Conservation (phyloP, 2,888 invertebrate genomes). For the Sabatieria punctata region DNA sequence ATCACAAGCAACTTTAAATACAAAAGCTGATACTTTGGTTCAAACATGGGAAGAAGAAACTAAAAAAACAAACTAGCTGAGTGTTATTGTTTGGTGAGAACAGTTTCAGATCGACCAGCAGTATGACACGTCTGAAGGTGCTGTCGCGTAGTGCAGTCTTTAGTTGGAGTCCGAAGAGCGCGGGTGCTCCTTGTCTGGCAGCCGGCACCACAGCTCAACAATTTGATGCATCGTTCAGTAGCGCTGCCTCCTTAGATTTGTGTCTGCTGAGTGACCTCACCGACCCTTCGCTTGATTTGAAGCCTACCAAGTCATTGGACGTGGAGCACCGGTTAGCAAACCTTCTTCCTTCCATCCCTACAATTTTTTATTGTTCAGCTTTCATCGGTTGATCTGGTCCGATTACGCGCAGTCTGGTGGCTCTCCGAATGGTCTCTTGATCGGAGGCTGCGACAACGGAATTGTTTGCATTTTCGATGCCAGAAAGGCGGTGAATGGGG, state of each 20-base stretch:
- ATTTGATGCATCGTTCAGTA: conserved; percentile 65
- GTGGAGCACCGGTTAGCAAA: not conserved
- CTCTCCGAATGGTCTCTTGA: conserved; percentile 51
- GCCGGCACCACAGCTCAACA: conserved; percentile 91
- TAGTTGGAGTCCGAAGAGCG: not conserved
- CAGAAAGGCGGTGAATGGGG: conserved; percentile 52
- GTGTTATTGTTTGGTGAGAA: too few relatives aligned
- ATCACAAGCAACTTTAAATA: too few relatives aligned
- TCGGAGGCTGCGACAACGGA: conserved; percentile 79
- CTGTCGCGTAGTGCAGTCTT: not conserved
- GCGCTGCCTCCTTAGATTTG: conserved; percentile 5
- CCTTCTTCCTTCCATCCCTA: conserved; percentile 9
- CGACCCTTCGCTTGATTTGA: too few relatives aligned
- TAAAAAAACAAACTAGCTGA: too few relatives aligned
- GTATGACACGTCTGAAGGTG: not conserved
- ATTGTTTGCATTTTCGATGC: conserved; percentile 67
- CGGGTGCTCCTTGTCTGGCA: conserved; percentile 42
- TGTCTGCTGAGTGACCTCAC: not conserved
- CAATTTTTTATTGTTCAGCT: conserved; percentile 40
- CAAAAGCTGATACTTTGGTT: too few relatives aligned
- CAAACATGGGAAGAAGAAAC: too few relatives aligned
- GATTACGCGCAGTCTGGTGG: conserved; percentile 43
- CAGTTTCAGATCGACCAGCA: too few relatives aligned
- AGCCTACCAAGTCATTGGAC: too few relatives aligned
- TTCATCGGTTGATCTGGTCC: conserved; percentile 82